Percentiles rank a stretch among this genome's conserved stretches.
Evolutionary conservation across 2,113 vertebrate genomes (phyloP).

Genomic region (Coptodon rendalli): DNA sequence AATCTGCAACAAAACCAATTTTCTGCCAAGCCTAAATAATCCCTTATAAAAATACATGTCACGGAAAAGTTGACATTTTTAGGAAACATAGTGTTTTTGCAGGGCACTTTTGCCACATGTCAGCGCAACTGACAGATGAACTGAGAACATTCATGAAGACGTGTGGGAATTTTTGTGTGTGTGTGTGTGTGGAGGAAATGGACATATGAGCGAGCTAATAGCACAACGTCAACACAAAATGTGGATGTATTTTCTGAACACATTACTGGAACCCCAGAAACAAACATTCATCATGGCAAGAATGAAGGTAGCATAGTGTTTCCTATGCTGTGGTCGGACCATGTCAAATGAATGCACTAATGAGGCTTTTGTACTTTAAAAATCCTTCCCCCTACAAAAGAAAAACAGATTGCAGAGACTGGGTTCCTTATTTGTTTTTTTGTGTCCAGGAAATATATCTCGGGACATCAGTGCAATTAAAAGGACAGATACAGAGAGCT

Average conservation of each 20-base stretch:
- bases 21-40: background rate
- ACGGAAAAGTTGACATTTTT: background rate
- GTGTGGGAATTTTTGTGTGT: background rate
- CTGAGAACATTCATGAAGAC: slow-evolving; percentile 11
- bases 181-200: background rate
- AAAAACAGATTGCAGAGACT: background rate
- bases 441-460: slow-evolving; percentile 13
- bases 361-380: background rate
- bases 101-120: background rate
- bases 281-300: background rate
- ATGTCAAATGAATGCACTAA: background rate
- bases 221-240: background rate
- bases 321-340: background rate
- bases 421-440: background rate
- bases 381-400: background rate
- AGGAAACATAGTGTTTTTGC: slow-evolving; percentile 3
- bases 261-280: background rate
- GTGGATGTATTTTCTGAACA: slow-evolving; percentile 17
- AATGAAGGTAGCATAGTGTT: background rate
- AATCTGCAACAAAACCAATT: background rate
- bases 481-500: background rate
- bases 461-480: background rate
- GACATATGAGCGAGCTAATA: background rate
- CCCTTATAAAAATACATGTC: background rate
- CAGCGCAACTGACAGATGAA: background rate